phyloP scores from a whole-genome alignment of 2,797 vertebrate species.

The Hydrocynus forskahlii region DNA sequence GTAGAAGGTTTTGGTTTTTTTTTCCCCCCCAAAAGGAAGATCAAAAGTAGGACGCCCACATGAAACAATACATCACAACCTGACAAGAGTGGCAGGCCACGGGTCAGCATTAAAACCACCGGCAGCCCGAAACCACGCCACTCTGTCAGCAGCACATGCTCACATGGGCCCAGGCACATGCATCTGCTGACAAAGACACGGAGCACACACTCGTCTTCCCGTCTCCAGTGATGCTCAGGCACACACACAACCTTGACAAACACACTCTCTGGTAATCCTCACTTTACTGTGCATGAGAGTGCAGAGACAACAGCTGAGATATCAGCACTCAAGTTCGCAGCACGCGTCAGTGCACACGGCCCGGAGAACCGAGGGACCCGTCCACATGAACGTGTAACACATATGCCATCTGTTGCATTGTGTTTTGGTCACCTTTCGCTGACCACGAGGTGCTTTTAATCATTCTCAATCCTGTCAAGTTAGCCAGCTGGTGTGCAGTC shows the following conservation, averaged over 20 bases:
- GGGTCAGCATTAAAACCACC: slow-evolving; percentile 23
- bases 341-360: neutral
- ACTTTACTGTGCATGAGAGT: neutral
- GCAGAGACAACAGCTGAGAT: neutral
- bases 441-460: slow-evolving; percentile 32
- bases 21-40: slow-evolving; percentile 22
- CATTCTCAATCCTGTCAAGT: slow-evolving; percentile 48
- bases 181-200: neutral
- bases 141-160: neutral
- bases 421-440: slow-evolving; percentile 11
- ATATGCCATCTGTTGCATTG: neutral
- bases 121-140: neutral
- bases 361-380: neutral
- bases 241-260: neutral
- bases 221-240: slow-evolving; percentile 4
- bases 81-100: neutral
- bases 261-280: neutral
- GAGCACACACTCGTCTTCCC: neutral
- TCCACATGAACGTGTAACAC: neutral
- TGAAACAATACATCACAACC: slow-evolving; percentile 20
- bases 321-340: neutral
- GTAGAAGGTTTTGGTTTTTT: neutral
- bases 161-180: neutral
- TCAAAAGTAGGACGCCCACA: slow-evolving; percentile 16
- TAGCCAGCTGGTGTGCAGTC: slow-evolving; percentile 48